phyloP scores from a whole-genome alignment of 2,888 invertebrate species.

The Agrotis ipsilon region DNA sequence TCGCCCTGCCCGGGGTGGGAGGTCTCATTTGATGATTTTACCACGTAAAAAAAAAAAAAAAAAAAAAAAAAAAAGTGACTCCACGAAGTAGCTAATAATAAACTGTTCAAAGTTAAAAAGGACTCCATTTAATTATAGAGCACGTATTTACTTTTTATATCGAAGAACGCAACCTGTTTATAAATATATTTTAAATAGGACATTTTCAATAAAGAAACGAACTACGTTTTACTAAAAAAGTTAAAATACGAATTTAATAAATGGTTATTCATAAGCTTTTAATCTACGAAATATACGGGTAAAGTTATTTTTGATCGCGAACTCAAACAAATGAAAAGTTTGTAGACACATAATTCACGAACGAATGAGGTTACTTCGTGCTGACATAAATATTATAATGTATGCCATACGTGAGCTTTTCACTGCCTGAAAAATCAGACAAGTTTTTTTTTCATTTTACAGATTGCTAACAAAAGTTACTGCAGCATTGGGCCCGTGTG shows the following conservation, averaged over 20 bases:
- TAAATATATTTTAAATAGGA: conserved; percentile 1
- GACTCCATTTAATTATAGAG: neutral
- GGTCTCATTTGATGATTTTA: too few relatives aligned
- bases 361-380: conserved; percentile 30
- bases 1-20: too few relatives aligned
- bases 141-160: neutral
- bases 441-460: too few relatives aligned
- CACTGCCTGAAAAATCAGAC: neutral
- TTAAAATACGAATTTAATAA: conserved; percentile 20
- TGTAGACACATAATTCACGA: conserved; percentile 67
- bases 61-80: too few relatives aligned
- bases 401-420: conserved; percentile 7
- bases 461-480: too few relatives aligned
- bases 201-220: neutral
- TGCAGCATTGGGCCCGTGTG: too few relatives aligned
- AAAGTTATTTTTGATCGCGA: conserved; percentile 57
- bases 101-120: conserved; percentile 5
- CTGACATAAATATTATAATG: conserved; percentile 24
- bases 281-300: conserved; percentile 37
- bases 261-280: conserved; percentile 28
- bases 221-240: conserved; percentile 5
- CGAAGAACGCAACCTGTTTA: neutral
- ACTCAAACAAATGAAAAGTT: conserved; percentile 67
- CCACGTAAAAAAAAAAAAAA: too few relatives aligned
- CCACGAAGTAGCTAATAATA: neutral